Percentiles rank a stretch among this genome's conserved stretches.
These are phyloP conservation scores for Campylomormyrus tamandua DNA, from an alignment of 2,113 vertebrate species.

Conservation along the genomic window DNA sequence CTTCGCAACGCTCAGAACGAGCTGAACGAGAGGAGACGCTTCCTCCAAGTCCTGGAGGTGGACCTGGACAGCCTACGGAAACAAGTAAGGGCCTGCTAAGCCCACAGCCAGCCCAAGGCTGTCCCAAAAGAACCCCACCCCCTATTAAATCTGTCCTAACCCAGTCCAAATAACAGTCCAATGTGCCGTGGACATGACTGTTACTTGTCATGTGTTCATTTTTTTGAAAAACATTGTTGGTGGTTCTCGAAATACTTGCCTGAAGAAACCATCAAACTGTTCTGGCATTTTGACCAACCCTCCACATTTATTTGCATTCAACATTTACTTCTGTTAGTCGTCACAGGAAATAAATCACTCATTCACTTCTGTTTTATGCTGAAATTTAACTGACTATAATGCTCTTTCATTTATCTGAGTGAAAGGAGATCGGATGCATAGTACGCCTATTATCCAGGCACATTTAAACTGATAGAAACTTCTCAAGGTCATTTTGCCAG, in stretches of 20 bases:
- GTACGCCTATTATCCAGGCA: background rate
- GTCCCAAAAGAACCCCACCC: background rate
- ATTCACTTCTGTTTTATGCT: background rate
- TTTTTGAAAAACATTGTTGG: background rate
- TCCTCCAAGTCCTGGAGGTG: slow-evolving; percentile 63
- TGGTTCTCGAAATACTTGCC: background rate
- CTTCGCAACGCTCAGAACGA: slow-evolving; percentile 57
- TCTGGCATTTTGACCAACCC: background rate
- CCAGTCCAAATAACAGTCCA: background rate
- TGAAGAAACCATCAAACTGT: background rate
- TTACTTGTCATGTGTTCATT: background rate
- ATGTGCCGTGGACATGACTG: background rate
- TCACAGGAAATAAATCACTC: background rate
- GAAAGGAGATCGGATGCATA: background rate
- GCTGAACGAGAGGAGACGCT: slow-evolving; percentile 58
- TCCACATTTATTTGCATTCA: background rate
- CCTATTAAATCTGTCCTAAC: background rate
- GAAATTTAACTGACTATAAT: background rate
- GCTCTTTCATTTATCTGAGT: background rate
- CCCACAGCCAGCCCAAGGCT: background rate
- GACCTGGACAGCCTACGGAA: slow-evolving; percentile 61
- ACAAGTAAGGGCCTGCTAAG: slow-evolving; percentile 48
- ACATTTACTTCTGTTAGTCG: background rate
- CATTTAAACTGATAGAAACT: slow-evolving; percentile 6
- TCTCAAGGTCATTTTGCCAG: slow-evolving; percentile 18